Conservation (phyloP, 2,797 vertebrate genomes). For the Rhincodon typus region DNA sequence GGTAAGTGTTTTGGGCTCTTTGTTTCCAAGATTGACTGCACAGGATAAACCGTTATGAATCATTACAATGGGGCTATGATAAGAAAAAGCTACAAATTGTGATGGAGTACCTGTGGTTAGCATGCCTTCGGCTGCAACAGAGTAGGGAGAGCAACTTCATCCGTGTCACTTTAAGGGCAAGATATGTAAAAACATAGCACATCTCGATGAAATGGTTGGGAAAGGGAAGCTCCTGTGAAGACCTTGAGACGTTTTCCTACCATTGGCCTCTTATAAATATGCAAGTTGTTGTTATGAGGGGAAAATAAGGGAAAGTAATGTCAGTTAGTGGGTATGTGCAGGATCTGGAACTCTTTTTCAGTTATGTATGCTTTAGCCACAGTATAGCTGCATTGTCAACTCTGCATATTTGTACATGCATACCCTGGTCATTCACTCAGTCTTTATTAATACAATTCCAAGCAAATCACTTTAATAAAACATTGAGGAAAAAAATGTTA, state of each 20-base stretch:
- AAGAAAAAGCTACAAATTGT: not conserved
- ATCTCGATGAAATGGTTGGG: not conserved
- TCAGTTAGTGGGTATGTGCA: not conserved
- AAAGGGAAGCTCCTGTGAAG: not conserved
- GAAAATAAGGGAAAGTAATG: not conserved
- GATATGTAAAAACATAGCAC: not conserved
- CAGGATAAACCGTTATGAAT: not conserved
- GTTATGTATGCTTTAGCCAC: not conserved
- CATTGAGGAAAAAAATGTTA: not conserved
- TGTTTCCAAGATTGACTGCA: not conserved
- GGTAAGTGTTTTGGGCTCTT: not conserved
- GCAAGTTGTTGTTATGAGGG: not conserved
- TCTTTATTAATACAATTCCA: not conserved
- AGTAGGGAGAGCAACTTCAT: not conserved
- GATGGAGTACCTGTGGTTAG: not conserved
- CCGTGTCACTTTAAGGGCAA: not conserved
- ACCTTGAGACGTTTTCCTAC: not conserved
- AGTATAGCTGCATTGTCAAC: not conserved
- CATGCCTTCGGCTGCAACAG: not conserved
- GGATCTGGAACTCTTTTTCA: not conserved
- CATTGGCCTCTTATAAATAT: not conserved
- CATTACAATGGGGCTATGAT: not conserved
- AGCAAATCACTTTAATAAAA: conserved; percentile 3
- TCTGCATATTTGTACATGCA: not conserved
- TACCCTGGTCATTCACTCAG: not conserved